Conservation (phyloP, 2,113 vertebrate species). For the Phalacrocorax brasilianus region DNA sequence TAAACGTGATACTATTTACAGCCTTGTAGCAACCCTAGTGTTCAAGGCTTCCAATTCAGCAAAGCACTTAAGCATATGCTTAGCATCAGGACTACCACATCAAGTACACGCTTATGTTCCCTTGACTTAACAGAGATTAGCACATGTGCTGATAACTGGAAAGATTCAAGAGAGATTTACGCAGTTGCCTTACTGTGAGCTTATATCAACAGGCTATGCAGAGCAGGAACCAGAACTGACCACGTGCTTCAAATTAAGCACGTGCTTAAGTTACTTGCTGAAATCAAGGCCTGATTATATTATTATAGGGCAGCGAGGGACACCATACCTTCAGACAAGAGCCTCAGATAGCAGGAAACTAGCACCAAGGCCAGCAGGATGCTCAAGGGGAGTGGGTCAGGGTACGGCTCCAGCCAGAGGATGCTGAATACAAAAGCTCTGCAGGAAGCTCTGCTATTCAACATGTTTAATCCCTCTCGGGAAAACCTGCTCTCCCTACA, state of each 20-base stretch:
- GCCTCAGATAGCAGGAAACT: background rate
- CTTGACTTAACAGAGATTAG: background rate
- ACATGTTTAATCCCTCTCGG: background rate
- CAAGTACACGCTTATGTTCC: background rate
- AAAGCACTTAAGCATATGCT: constrained; percentile 26
- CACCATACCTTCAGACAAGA: background rate
- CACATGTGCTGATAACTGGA: background rate
- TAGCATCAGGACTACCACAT: constrained; percentile 7
- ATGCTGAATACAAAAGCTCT: background rate
- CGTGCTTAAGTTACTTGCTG: background rate
- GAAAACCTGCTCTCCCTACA: background rate
- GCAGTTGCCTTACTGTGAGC: background rate
- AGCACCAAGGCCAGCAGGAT: background rate
- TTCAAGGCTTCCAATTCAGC: background rate
- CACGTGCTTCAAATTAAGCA: background rate
- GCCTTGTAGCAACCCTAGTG: background rate
- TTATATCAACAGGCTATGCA: background rate
- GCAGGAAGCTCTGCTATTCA: background rate
- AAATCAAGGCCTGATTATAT: background rate
- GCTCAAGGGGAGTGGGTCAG: background rate
- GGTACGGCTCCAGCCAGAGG: background rate
- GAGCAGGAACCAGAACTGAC: background rate
- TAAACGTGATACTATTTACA: background rate
- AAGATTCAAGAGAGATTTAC: background rate
- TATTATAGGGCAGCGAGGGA: background rate